These are phyloP conservation scores for Loripinus fragilis DNA, from an alignment of 2,888 invertebrate species.

Conservation along the genomic window DNA sequence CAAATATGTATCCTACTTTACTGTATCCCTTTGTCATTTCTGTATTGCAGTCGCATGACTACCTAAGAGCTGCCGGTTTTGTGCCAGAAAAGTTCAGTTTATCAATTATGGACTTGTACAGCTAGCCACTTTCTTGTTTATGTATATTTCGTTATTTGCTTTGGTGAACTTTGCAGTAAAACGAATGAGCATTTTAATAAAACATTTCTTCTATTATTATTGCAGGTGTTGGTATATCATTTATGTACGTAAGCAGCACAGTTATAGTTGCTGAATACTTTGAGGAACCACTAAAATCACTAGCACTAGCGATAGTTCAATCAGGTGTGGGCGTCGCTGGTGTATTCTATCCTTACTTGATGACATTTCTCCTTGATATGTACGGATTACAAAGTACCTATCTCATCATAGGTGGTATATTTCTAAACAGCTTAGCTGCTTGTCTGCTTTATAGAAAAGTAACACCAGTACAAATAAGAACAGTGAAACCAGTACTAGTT, in stretches of 20 bases:
- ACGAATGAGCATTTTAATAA: no score
- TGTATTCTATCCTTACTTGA: conserved; percentile 3
- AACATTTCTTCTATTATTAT: background rate
- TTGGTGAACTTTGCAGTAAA: no score
- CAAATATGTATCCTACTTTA: no score
- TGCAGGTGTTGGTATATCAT: background rate
- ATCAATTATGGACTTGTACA: no score
- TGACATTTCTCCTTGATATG: background rate
- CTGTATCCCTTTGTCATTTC: no score
- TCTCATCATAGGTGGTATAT: background rate
- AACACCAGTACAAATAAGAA: background rate
- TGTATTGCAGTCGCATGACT: no score
- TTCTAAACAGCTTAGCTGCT: background rate
- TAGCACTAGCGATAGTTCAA: conserved; percentile 1
- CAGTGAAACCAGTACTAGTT: background rate
- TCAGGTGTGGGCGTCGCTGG: background rate
- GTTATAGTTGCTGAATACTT: background rate
- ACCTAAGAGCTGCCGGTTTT: no score
- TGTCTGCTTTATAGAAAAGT: background rate
- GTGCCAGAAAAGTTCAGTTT: no score
- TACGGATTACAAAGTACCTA: conserved; percentile 1
- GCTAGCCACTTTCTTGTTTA: no score
- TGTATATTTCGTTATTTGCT: no score
- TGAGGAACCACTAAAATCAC: background rate
- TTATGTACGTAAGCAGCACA: conserved; percentile 2